Percentiles rank a stretch among this genome's conserved stretches.
Evolutionary conservation across 1,140 invertebrate genomes (phyloP).

Genomic region (Zaprionus inermis): DNA sequence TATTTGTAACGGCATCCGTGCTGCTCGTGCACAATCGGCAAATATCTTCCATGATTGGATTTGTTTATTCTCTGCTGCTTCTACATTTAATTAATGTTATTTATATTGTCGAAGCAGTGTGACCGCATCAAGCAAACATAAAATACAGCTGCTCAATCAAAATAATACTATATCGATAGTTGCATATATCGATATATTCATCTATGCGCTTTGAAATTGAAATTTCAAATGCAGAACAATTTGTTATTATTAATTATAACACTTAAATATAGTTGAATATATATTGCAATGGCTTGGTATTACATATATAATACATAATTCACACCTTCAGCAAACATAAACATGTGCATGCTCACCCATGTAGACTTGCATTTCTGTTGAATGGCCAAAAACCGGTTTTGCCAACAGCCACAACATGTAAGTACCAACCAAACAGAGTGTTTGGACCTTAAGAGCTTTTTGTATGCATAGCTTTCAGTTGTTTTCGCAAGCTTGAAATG

Average conservation of each 20-base stretch:
- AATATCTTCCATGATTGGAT: constrained; percentile 20
- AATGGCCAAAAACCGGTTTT: constrained; percentile 41
- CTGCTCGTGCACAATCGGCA: constrained; percentile 18
- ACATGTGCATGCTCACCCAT: neutral
- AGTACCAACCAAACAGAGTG: neutral
- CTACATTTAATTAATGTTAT: neutral
- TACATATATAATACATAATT: neutral
- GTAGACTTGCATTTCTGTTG: constrained; percentile 24
- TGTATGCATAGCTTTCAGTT: constrained; percentile 25
- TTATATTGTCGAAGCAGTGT: neutral
- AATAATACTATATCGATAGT: neutral
- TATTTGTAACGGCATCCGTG: constrained; percentile 4
- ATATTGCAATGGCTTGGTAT: neutral
- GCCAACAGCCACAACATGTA: constrained; percentile 7
- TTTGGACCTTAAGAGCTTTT: constrained; percentile 40
- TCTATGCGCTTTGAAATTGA: neutral
- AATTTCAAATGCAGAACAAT: neutral
- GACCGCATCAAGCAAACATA: neutral
- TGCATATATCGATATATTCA: neutral
- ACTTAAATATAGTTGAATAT: neutral
- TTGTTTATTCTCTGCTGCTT: constrained; percentile 12
- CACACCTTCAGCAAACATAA: neutral
- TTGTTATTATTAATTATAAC: neutral
- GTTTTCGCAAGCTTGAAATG: constrained; percentile 7
- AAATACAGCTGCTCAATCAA: neutral